A percentile compares a stretch with the other conserved stretches of the same genome.
Evolutionary conservation across 2,797 vertebrate species (phyloP).

Genomic region (Choloepus didactylus): DNA sequence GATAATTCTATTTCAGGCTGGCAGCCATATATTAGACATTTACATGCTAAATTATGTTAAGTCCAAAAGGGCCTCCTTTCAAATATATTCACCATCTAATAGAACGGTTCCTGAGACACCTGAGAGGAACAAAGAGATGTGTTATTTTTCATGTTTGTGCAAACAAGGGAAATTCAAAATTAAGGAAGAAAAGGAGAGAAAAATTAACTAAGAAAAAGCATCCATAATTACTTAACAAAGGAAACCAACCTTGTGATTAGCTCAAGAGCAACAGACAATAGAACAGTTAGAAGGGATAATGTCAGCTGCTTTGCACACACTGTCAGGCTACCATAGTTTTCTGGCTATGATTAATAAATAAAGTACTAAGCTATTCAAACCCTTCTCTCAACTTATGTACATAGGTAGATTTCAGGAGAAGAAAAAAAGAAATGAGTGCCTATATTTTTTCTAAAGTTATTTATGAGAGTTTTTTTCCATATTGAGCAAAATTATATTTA

Average conservation of each 20-base stretch:
- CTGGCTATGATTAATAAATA: neutral
- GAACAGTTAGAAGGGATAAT: neutral
- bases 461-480: neutral
- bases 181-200: neutral
- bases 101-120: neutral
- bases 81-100: neutral
- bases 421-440: neutral
- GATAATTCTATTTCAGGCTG: neutral
- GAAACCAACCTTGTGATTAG: accelerated
- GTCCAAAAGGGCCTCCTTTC: neutral
- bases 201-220: neutral
- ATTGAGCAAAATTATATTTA: neutral
- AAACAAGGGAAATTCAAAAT: neutral
- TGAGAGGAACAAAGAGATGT: neutral
- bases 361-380: neutral
- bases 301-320: neutral
- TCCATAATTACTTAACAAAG: neutral
- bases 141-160: neutral
- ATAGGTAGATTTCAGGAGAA: neutral
- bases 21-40: neutral
- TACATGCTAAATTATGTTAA: neutral
- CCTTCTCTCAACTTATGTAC: accelerated
- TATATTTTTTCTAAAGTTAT: neutral
- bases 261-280: neutral
- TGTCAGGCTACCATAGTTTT: too few relatives aligned